A percentile compares a stretch with the other conserved stretches of the same genome.
Conservation (phyloP, 2,888 invertebrate genomes). For the Drosophila leonis region DNA sequence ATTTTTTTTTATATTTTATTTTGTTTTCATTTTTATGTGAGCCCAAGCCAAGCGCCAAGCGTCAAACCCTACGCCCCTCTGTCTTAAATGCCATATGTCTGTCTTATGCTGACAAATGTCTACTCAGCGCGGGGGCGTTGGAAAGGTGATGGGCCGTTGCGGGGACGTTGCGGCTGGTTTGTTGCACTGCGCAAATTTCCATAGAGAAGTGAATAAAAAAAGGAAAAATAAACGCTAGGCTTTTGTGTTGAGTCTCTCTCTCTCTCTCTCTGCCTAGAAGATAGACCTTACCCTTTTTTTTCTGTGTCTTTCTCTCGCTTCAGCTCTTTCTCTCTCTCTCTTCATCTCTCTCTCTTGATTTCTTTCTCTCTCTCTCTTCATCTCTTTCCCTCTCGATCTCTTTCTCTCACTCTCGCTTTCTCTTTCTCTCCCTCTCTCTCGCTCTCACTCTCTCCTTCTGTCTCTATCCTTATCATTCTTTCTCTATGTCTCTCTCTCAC, state of each 20-base stretch:
- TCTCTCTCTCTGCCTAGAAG: too few species aligned
- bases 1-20: not conserved
- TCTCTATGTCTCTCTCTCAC: not conserved
- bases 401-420: not conserved
- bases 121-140: conserved; percentile 9
- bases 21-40: conserved; percentile 6
- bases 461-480: not conserved
- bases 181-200: conserved; percentile 66
- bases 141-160: not conserved
- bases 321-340: conserved; percentile 8
- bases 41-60: not conserved
- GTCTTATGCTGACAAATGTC: conserved; percentile 63
- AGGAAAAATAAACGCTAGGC: conserved; percentile 35
- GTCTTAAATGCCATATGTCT: conserved; percentile 10
- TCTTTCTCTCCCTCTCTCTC: not conserved
- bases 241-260: conserved; percentile 22
- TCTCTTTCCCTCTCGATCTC: not conserved
- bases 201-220: conserved; percentile 25
- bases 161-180: conserved; percentile 10
- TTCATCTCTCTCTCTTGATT: not conserved
- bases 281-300: too few species aligned
- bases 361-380: not conserved
- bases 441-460: not conserved
- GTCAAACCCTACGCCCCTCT: not conserved
- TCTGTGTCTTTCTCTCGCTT: not conserved